phyloP scores from a whole-genome alignment of 2,113 vertebrate species.

The Synodontis membranacea region DNA sequence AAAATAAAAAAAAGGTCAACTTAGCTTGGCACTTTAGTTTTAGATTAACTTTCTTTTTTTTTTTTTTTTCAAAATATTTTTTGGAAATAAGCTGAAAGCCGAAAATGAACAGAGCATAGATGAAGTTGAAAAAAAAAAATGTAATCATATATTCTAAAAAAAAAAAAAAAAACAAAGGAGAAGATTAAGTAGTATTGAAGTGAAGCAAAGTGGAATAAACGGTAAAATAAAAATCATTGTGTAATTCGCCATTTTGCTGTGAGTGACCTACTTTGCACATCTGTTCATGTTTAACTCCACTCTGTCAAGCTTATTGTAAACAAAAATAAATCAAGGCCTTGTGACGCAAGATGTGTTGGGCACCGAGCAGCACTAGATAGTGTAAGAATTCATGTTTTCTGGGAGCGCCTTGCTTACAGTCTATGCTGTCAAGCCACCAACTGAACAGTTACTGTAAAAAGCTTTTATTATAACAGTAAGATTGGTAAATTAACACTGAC shows the following conservation, averaged over 20 bases:
- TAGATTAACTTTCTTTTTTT: neutral
- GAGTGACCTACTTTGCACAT: conserved; percentile 4
- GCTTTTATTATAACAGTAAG: neutral
- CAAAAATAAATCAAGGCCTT: neutral
- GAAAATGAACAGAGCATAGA: neutral
- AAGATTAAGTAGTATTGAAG: neutral
- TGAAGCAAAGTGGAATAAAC: neutral
- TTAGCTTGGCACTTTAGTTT: neutral
- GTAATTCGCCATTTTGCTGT: neutral
- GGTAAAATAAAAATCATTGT: neutral
- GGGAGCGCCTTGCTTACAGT: neutral
- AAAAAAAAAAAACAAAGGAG: neutral
- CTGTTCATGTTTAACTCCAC: conserved; percentile 1
- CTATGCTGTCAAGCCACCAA: neutral
- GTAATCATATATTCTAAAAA: neutral
- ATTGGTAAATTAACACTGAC: neutral
- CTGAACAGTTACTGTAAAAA: neutral
- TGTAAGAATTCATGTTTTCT: neutral
- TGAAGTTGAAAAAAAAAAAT: neutral
- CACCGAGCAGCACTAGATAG: neutral
- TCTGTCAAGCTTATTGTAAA: neutral
- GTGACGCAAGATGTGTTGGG: neutral
- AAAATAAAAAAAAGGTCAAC: neutral
- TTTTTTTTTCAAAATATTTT: neutral
- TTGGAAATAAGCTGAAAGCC: neutral